Evolutionary conservation across 2,888 invertebrate species (phyloP).

Genomic region (Dinocampus coccinellae): DNA sequence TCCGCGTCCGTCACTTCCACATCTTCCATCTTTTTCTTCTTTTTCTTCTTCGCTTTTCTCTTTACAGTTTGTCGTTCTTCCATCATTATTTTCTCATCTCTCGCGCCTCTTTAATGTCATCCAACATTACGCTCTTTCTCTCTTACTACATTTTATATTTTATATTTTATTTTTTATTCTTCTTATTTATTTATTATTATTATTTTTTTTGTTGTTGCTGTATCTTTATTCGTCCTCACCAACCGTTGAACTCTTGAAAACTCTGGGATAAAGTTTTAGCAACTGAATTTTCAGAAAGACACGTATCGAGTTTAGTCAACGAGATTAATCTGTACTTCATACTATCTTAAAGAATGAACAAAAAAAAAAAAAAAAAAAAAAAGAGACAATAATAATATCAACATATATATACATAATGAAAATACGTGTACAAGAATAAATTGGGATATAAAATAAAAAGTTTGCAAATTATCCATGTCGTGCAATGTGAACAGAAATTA

Average conservation of each 20-base stretch:
- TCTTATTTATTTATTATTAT: no score
- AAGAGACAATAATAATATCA: background rate
- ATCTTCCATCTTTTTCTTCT: no score
- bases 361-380: background rate
- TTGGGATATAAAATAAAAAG: background rate
- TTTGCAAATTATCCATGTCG: background rate
- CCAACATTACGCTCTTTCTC: conserved; percentile 17
- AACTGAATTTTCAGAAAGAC: conserved; percentile 24
- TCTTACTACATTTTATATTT: conserved; percentile 9
- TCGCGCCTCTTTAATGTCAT: conserved; percentile 31
- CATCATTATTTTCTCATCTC: conserved; percentile 33
- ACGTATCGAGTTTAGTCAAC: conserved; percentile 27
- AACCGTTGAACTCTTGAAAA: conserved; percentile 26
- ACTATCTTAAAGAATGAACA: conserved; percentile 12
- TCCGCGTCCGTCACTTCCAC: no score
- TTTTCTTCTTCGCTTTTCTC: no score
- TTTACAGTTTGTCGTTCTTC: conserved; percentile 22
- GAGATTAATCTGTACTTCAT: conserved; percentile 24
- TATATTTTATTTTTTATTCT: background rate
- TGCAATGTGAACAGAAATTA: no score
- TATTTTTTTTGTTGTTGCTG: no score
- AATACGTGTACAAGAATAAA: background rate
- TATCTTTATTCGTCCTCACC: background rate
- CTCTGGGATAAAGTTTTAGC: conserved; percentile 25
- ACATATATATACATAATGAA: background rate